phyloP scores from a whole-genome alignment of 2,888 invertebrate genomes.

The Odontomyia ornata region DNA sequence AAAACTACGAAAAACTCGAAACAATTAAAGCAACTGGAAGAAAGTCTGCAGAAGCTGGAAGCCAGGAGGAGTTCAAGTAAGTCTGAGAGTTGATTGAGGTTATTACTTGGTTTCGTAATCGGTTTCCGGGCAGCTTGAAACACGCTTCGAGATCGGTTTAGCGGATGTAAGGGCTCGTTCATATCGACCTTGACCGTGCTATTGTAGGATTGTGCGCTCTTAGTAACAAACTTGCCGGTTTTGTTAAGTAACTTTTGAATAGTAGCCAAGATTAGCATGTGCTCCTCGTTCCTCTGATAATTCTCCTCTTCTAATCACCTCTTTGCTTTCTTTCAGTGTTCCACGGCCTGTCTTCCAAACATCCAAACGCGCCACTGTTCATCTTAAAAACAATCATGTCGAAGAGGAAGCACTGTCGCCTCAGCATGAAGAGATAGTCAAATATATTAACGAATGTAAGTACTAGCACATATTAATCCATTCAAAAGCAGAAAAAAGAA shows the following conservation, averaged over 20 bases:
- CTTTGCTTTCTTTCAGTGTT: constrained; percentile 70
- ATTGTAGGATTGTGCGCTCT: too few species aligned
- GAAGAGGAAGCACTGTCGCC: constrained; percentile 72
- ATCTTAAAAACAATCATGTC: constrained; percentile 57
- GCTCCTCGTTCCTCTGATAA: too few species aligned
- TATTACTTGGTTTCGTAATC: constrained; percentile 49
- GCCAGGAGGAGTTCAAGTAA: constrained; percentile 75
- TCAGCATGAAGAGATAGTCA: constrained; percentile 87
- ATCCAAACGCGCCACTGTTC: constrained; percentile 62
- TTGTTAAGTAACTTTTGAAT: too few species aligned
- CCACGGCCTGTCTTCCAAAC: constrained; percentile 83
- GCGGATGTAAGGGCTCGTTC: too few species aligned
- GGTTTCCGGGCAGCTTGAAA: constrained; percentile 50
- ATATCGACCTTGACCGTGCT: too few species aligned
- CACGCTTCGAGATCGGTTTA: background rate
- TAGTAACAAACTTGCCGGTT: too few species aligned
- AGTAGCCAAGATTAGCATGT: too few species aligned
- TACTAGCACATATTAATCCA: constrained; percentile 52
- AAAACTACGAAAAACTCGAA: constrained; percentile 83
- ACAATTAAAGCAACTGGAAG: constrained; percentile 76
- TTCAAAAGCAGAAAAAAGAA: too few species aligned
- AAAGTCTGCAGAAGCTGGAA: constrained; percentile 73
- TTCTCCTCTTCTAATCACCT: too few species aligned
- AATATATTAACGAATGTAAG: constrained; percentile 87
- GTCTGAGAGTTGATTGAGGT: constrained; percentile 46